Evolutionary conservation across 2,113 vertebrate genomes (phyloP).

Genomic region (Delphinapterus leucas): DNA sequence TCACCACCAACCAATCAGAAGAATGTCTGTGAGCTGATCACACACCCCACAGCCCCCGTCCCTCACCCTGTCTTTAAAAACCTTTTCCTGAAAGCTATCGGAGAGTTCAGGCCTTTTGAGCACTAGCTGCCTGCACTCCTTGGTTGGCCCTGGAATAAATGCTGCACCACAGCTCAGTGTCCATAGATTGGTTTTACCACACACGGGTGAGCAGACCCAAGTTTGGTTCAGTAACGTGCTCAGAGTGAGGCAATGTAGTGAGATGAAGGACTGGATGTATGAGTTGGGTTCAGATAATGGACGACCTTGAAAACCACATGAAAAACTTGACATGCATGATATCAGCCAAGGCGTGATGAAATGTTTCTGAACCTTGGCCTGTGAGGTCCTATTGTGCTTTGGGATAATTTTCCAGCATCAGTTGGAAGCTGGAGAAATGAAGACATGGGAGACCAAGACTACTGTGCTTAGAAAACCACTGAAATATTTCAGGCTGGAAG

Average conservation of each 20-base stretch:
- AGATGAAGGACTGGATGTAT: no score
- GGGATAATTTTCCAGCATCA: neutral
- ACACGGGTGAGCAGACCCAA: no score
- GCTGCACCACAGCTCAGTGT: neutral
- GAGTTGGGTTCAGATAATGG: neutral
- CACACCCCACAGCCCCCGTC: neutral
- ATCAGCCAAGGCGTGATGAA: accelerated
- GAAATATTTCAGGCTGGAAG: neutral
- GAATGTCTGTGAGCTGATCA: neutral
- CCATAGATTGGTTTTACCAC: neutral
- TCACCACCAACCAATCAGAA: neutral
- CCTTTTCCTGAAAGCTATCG: neutral
- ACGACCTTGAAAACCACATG: neutral
- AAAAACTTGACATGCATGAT: neutral
- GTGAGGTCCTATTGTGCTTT: neutral
- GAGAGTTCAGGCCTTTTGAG: neutral
- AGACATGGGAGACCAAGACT: neutral
- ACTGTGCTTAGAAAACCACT: neutral
- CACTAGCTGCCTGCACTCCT: neutral
- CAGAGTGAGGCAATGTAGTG: neutral
- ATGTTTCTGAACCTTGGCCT: neutral
- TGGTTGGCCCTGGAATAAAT: neutral
- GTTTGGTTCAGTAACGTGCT: neutral
- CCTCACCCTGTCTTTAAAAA: neutral
- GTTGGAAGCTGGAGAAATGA: neutral